These are phyloP conservation scores for Myrmophylax atrothorax DNA, from an alignment of 2,113 vertebrate species.

Conservation along the genomic window DNA sequence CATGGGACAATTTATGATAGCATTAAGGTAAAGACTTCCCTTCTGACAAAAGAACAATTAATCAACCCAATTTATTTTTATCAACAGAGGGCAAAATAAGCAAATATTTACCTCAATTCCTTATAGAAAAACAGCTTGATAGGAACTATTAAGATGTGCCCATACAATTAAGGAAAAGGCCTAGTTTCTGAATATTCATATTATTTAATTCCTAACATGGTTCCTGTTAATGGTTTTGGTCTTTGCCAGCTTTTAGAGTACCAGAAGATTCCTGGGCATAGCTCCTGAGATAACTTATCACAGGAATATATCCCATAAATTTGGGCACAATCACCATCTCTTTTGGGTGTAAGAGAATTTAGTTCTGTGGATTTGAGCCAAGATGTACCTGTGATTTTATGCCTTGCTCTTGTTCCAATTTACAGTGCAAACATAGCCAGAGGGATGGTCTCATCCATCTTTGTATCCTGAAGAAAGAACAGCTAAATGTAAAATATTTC, in stretches of 20 bases:
- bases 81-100: neutral
- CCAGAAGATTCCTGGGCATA: neutral
- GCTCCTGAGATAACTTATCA: neutral
- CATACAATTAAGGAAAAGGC: neutral
- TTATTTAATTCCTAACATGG: neutral
- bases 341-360: neutral
- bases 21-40: neutral
- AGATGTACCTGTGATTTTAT: neutral
- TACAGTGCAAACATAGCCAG: neutral
- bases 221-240: neutral
- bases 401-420: neutral
- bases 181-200: neutral
- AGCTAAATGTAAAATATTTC: neutral
- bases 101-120: neutral
- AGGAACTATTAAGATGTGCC: neutral
- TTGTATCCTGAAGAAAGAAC: neutral
- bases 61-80: neutral
- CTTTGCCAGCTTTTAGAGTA: neutral
- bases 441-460: neutral
- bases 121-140: neutral
- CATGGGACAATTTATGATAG: neutral
- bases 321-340: neutral
- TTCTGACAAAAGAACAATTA: neutral
- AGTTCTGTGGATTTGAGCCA: neutral
- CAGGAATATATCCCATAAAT: neutral